Evolutionary conservation across 2,113 vertebrate genomes (phyloP).

Genomic region (Gopherus evgoodei): DNA sequence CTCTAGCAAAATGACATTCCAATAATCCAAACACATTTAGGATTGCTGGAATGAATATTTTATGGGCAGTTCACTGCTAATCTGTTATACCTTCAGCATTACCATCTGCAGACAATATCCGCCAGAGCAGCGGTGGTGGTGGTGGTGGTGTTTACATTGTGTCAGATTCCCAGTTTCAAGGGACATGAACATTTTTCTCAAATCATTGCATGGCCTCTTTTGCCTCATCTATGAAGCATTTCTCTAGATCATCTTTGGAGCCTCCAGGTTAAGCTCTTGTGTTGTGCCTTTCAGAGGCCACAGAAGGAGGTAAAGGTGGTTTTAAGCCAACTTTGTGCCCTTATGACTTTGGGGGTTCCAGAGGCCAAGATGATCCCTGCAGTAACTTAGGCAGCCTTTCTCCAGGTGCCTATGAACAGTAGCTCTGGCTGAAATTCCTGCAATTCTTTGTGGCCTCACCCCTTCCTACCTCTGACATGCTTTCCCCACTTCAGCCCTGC

Average conservation of each 20-base stretch:
- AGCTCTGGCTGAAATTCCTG: not conserved
- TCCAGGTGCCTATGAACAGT: not conserved
- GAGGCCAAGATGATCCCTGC: no score
- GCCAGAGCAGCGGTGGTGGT: not conserved
- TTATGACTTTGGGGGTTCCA: not conserved
- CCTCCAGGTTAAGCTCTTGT: no score
- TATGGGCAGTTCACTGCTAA: not conserved
- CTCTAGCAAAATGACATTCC: not conserved
- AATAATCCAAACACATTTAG: not conserved
- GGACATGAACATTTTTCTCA: no score
- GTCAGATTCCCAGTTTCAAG: no score
- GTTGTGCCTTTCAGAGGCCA: no score
- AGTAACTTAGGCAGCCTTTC: not conserved
- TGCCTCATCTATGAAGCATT: not conserved
- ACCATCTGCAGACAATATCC: not conserved
- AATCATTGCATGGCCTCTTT: no score
- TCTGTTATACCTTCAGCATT: not conserved
- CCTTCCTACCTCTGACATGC: not conserved
- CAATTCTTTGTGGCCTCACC: not conserved
- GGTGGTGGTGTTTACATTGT: not conserved
- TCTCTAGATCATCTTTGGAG: no score
- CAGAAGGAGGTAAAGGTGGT: not conserved
- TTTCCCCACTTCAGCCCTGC: fast-evolving
- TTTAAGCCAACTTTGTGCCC: not conserved
- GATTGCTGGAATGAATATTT: not conserved